Percentiles rank a stretch among this genome's conserved stretches.
phyloP scores from a whole-genome alignment of 2,888 invertebrate species.

The Microctonus brassicae region DNA sequence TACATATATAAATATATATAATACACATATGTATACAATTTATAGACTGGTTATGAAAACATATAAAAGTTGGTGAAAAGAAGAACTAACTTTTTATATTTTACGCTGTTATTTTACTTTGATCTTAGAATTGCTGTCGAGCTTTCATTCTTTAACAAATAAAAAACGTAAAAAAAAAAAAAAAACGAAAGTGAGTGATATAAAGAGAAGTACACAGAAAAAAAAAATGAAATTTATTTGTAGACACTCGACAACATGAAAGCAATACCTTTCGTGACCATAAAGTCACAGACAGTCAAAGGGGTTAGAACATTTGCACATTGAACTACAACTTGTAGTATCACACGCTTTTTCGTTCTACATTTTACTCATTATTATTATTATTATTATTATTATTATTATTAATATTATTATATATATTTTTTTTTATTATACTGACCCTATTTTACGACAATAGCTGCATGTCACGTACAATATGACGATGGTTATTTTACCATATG shows the following conservation, averaged over 20 bases:
- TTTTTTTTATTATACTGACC: not conserved
- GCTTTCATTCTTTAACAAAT: no score
- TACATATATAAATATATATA: no score
- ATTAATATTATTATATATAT: no score
- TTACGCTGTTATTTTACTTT: slow-evolving; percentile 6
- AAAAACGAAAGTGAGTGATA: not conserved
- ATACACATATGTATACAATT: no score
- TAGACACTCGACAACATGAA: slow-evolving; percentile 11
- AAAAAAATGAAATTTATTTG: slow-evolving; percentile 14
- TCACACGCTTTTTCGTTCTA: not conserved
- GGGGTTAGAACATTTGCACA: slow-evolving; percentile 30
- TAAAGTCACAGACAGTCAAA: slow-evolving; percentile 35
- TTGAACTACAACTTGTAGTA: not conserved
- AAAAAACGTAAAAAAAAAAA: not conserved
- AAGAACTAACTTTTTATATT: slow-evolving; percentile 7
- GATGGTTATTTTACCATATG: not conserved
- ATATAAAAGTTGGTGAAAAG: not conserved
- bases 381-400: no score
- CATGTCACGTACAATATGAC: not conserved
- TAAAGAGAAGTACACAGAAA: not conserved
- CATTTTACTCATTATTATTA: not conserved
- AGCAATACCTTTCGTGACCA: slow-evolving; percentile 23
- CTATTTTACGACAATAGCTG: not conserved
- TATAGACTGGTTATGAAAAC: not conserved
- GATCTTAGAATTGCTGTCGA: no score